A percentile compares a stretch with the other conserved stretches of the same genome.
Evolutionary conservation across 2,888 invertebrate genomes (phyloP).

Genomic region (Drosophila pegasa): DNA sequence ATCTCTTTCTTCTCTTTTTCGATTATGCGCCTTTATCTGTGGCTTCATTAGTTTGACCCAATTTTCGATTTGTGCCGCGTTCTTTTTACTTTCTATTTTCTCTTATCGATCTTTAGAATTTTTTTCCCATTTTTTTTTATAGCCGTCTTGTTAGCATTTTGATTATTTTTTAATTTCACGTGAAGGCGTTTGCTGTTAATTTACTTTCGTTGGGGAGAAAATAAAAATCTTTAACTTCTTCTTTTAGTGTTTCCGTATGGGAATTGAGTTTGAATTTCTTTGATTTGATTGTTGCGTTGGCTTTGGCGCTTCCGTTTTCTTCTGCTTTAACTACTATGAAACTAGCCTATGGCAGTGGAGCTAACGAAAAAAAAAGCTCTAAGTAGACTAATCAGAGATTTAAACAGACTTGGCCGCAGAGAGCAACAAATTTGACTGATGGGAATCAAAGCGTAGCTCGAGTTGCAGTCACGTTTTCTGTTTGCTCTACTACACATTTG

Average conservation of each 20-base stretch:
- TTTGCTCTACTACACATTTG: not conserved
- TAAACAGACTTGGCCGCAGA: not conserved
- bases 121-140: slow-evolving; percentile 11
- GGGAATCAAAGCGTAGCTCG: not conserved
- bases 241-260: slow-evolving; percentile 51
- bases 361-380: slow-evolving; percentile 28
- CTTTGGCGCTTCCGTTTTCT: slow-evolving; percentile 57
- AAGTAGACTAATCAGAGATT: slow-evolving; percentile 24
- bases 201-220: slow-evolving; percentile 63
- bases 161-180: slow-evolving; percentile 42
- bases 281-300: slow-evolving; percentile 43
- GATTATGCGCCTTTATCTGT: slow-evolving; percentile 66
- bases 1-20: slow-evolving; percentile 19
- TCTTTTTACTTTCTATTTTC: slow-evolving; percentile 77
- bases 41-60: slow-evolving; percentile 75
- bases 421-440: not conserved
- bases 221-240: slow-evolving; percentile 13
- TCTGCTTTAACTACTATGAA: slow-evolving; percentile 9
- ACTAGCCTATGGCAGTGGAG: slow-evolving; percentile 5
- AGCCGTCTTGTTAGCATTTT: slow-evolving; percentile 47
- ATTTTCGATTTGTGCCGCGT: slow-evolving; percentile 50
- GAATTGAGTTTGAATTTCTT: slow-evolving; percentile 31
- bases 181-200: slow-evolving; percentile 47
- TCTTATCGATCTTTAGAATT: slow-evolving; percentile 61
- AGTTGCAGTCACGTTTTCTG: not conserved